Base-by-base conservation (phyloP, 2,797 vertebrate genomes). In the Spea hammondii region DNA sequence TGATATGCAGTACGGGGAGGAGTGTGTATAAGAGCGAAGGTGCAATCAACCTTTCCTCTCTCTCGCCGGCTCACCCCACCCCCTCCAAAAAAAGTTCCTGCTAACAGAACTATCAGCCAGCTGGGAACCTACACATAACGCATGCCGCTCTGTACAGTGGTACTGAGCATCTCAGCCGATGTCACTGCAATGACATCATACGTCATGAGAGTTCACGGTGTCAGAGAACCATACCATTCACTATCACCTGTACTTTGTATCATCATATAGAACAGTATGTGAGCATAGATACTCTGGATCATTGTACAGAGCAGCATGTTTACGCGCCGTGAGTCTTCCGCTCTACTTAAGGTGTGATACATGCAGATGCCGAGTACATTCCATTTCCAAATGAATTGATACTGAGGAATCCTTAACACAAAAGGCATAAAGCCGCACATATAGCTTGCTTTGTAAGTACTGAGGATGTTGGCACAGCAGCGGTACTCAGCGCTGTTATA, bases 371-470 rank as follows among this genome's bases (percentile, higher is more conserved):
- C n/a, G 55, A 13, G n/a, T 57, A 2, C 12, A 57, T 57, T 57
- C 55, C 12, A 57, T 57, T 5, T 10, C 55, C 12, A 57, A 57
- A 57, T 13, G 55, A 13, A 10, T 57, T 57, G 5, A 57, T 13
- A 57, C 55, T 74, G 10, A 65, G 4, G 49, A 45, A 49, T 53
- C 10, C 17, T 13, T 50, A 2, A 45, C 57, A 47, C 59, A 51
- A 65, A 57, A 53, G 8, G 72, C n/a, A 45, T 13, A 54, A 5
- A 75, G 8, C 62, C 32, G 49, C 7, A 46, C 8, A 55, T 66
- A 54, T 32, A 55, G 12, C 13, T 51, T n/a, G 60, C 4, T 45
- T 46, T 65, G 72, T 62, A 53, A 74, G 65, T 46, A 65, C 65
- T 74, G 9, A 48, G 12, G 8, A 7, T 54, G 62, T 12, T n/a